phyloP scores from a whole-genome alignment of 1,140 invertebrate species.

The Drepana arcuata region DNA sequence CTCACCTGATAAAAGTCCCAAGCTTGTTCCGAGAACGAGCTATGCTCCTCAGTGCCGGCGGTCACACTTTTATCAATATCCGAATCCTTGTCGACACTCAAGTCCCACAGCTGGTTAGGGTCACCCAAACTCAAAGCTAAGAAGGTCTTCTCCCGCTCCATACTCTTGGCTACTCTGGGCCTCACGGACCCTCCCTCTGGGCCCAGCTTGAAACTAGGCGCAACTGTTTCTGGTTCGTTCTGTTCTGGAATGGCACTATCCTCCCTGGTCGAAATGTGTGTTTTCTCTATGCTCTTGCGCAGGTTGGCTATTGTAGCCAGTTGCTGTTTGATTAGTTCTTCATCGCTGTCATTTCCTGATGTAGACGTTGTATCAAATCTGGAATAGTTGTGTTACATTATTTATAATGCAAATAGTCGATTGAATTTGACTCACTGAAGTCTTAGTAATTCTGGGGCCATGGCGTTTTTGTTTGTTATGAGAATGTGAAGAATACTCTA shows the following conservation, averaged over 20 bases:
- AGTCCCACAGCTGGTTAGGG: slow-evolving; percentile 50
- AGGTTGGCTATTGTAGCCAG: slow-evolving; percentile 48
- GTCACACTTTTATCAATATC: slow-evolving; percentile 65
- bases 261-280: slow-evolving; percentile 59
- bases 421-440: too few species aligned
- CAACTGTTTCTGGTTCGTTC: slow-evolving; percentile 46
- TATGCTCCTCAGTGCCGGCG: slow-evolving; percentile 77
- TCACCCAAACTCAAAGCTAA: slow-evolving; percentile 53
- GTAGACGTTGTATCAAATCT: slow-evolving; percentile 68
- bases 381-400: too few species aligned
- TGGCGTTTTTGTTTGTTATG: too few species aligned
- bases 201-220: slow-evolving; percentile 75
- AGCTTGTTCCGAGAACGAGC: slow-evolving; percentile 89
- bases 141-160: slow-evolving; percentile 55
- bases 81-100: slow-evolving; percentile 59
- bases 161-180: slow-evolving; percentile 47
- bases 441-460: too few species aligned
- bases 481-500: too few species aligned
- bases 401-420: too few species aligned
- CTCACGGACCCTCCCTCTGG: slow-evolving; percentile 65
- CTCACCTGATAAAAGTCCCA: slow-evolving; percentile 86
- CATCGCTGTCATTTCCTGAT: slow-evolving; percentile 68
- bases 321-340: slow-evolving; percentile 52
- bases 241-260: slow-evolving; percentile 62
- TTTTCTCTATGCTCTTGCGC: slow-evolving; percentile 63